Conservation (phyloP, 2,113 vertebrate genomes). For the Sceloporus undulatus region DNA sequence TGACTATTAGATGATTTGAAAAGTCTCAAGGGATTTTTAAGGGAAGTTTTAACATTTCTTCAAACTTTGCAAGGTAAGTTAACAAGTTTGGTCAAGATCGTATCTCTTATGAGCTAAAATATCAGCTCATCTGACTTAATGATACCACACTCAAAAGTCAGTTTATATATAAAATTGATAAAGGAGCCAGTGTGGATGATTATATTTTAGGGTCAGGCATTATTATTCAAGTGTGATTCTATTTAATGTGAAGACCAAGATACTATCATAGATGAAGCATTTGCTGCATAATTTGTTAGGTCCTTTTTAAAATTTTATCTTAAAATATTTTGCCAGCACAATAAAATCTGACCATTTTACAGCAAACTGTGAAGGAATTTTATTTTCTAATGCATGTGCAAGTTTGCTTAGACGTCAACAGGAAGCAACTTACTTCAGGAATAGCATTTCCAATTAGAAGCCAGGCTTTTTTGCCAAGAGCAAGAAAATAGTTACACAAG, state of each 20-base stretch:
- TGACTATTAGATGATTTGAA: too few relatives aligned
- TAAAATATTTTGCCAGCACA: neutral
- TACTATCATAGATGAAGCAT: neutral
- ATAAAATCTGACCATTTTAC: neutral
- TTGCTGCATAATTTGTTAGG: conserved; percentile 2
- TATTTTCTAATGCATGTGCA: neutral
- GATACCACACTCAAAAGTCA: too few relatives aligned
- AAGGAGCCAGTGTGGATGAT: too few relatives aligned
- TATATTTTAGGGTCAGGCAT: too few relatives aligned
- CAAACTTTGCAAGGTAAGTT: too few relatives aligned
- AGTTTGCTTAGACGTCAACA: conserved; percentile 19
- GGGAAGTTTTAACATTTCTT: too few relatives aligned
- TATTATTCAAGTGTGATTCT: neutral
- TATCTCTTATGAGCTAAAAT: too few relatives aligned
- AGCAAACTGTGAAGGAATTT: neutral
- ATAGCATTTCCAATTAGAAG: conserved; percentile 91
- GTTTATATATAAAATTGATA: too few relatives aligned
- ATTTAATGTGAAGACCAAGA: neutral
- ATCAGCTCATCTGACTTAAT: too few relatives aligned
- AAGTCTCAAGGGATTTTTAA: too few relatives aligned
- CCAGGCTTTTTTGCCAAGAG: conserved; percentile 93
- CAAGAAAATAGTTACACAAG: conserved; percentile 95
- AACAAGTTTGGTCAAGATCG: too few relatives aligned
- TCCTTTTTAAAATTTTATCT: neutral
- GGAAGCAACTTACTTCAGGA: conserved; percentile 85